Percentiles rank a stretch among this genome's conserved stretches.
phyloP scores from a whole-genome alignment of 2,888 invertebrate species.

The Melikaiella ostensackeni region DNA sequence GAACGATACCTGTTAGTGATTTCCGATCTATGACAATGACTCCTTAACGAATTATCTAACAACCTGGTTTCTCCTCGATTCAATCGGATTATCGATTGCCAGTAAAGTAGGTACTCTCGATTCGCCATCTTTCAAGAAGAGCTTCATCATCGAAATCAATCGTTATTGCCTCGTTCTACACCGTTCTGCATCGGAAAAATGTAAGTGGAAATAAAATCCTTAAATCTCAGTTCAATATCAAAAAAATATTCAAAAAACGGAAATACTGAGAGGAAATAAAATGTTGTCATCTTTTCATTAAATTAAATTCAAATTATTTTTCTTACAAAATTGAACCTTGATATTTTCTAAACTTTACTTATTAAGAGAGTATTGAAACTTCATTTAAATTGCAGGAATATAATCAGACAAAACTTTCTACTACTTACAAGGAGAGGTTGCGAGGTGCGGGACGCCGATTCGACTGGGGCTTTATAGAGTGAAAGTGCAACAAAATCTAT shows the following conservation, averaged over 20 bases:
- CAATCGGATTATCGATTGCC: constrained; percentile 19
- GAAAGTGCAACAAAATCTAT: too few relatives aligned
- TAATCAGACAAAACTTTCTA: not conserved
- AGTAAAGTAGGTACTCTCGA: not conserved
- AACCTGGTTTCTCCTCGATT: constrained; percentile 15
- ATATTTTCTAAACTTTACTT: too few relatives aligned
- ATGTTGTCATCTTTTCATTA: not conserved
- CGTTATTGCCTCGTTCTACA: not conserved
- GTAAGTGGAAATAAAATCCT: not conserved
- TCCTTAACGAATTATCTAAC: constrained; percentile 33
- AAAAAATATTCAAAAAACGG: not conserved
- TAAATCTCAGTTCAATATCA: too few relatives aligned
- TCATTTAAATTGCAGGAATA: too few relatives aligned
- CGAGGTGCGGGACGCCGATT: too few relatives aligned
- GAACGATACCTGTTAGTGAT: constrained; percentile 22
- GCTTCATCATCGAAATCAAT: not conserved
- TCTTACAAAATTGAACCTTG: not conserved
- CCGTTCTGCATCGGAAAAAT: not conserved
- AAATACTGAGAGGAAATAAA: not conserved
- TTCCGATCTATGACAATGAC: constrained; percentile 27
- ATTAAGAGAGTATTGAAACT: too few relatives aligned
- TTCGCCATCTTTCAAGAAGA: not conserved
- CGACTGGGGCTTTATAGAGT: too few relatives aligned
- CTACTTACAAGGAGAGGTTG: too few relatives aligned
- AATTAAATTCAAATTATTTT: not conserved